Base-by-base conservation (phyloP, 1,140 invertebrate genomes). In the Hypsibius dujardini region DNA sequence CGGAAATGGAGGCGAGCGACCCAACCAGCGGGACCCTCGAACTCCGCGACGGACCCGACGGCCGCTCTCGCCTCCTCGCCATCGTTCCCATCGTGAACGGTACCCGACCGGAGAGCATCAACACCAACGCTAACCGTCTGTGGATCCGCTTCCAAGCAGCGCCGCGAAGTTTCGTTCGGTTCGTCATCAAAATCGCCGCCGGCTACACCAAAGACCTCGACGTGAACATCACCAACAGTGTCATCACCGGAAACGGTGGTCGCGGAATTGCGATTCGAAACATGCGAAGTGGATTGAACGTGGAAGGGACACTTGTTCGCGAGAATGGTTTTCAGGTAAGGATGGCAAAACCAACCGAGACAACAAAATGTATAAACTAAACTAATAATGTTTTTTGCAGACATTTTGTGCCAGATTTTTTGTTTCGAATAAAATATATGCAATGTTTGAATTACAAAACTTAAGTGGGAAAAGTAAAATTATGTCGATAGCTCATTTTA, bases 201-300 rank as follows among this genome's bases (percentile, higher is more conserved):
- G 87, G 87, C 79, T 3, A 75, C 86, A 86, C 82, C 72, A 91
- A 92, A 84, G 87, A 86, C 69, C 88, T 87, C 76, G 92, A 95
- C 77, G 81, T 98, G 1, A 89, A 92, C 73, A 84, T 98, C 2
- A 88, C 87, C 0, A 86, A 89, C 74, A 89, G 89, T 28, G 84
- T 87, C 45, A 86, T 98, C 56, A 84, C 86, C 0, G 85, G 89
- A 74, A 99, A 98, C 79, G 88, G 88, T 75, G 95, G 95, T 1
- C 86, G 93, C 79, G 95, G 95, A 46, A 85, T 95, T 67, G 87
- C 85, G 1, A 85, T 89, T 2, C 89, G 95, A 78, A 90, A 90
- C 77, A 80, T 92, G 67, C 83, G 89, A 76, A 90, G 88, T 1
- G 86, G 87, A 74, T 76, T 92, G 3, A 86, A 90, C 78, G 83